Base-by-base conservation (phyloP, 2,113 vertebrate species). In the Neopipo cinnamomea region DNA sequence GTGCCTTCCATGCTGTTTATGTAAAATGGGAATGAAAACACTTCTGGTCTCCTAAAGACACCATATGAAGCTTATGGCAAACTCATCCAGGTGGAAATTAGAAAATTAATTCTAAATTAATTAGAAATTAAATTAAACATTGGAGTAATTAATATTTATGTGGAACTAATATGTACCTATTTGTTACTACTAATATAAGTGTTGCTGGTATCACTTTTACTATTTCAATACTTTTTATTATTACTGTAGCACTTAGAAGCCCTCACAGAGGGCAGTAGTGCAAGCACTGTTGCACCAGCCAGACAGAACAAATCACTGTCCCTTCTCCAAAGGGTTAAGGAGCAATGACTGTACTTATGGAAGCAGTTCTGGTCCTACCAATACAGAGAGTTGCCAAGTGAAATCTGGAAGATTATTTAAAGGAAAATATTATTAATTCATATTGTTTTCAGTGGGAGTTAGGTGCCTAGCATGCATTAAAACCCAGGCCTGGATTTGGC, bases 51-150 rank as follows among this genome's bases (percentile, higher is more conserved):
- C 47, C n/a, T 81, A 66, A 67, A 84, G n/a, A 55, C 8, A 5
- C 18, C 30, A 33, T 50, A 42, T 46, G 37, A 93, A 93, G 80
- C 68, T 70, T 73, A 85, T 58, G 70, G 61, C 39, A 86, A 65
- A 53, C n/a, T 83, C 49, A 91, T 78, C 74, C 84, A 91, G 46
- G 75, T 16, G 68, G 53, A 95, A 95, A 87, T 86, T 72, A 92
- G 61, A 73, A 92, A 92, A 94, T 77, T 56, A 90, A 94, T 97
- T 95, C 35, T 80, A 95, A 95, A 95, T 93, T 93, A 95, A 96
- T 95, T 95, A 95, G 89, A 87, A 89, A 61, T 75, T 95, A 92
- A 93, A 97, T 92, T 95, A 96, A 90, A 50, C 59, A 90, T 44
- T 85, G 21, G 33, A 88, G 66, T 93, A 94, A 96, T 96, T 96